Evolutionary conservation across 35 echinoderm and acorn worm species (phyloP), one percentile per base, ranked within the genome.

Genomic region (Stichopus chloronotus): DNA sequence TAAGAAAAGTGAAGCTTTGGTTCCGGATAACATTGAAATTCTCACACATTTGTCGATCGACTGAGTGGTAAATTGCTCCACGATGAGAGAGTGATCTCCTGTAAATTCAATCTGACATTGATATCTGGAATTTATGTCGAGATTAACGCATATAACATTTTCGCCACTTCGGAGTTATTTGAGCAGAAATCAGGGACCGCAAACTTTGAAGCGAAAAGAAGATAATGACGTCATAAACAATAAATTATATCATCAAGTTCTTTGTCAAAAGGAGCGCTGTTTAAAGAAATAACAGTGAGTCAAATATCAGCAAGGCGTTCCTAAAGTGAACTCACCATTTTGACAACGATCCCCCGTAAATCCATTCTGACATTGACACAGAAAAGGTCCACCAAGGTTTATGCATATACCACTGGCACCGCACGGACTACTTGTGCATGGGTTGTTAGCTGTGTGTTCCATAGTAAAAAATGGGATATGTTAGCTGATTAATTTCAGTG

Each of bases 301-400:
- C 30, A 43, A 43, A 43, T 43, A 43, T 43, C 30, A 43, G 30
- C 30, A 43, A 43, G 1, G 30, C 30, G 3, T 43, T 43, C 3
- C 30, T 43, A 43, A 43, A 43, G 30, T 71, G 3, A 7, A 82
- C 79, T 82, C 24, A 82, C 79, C 25, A 55, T 55, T 83, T n/a
- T 83, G 43, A 83, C 79, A 83, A 55, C 52, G 52, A 11, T 83
- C 43, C 17, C 79, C 79, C 6, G 79, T 83, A 55, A 55, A 83
- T 9, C 79, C 79, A 83, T 83, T 83, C 30, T 55, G 52, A 30
- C 79, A 83, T 52, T 83, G 79, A 7, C 79, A 83, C 16, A 83
- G 30, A 52, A 83, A 83, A 55, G 52, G 7, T 53, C 6, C 13
- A 17, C 52, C 19, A 55, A 83, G 55, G 6, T 83, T 55, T 55